These are phyloP conservation scores for Spea multiplicata DNA, from an alignment of 2,113 vertebrate genomes.

Conservation along the genomic window DNA sequence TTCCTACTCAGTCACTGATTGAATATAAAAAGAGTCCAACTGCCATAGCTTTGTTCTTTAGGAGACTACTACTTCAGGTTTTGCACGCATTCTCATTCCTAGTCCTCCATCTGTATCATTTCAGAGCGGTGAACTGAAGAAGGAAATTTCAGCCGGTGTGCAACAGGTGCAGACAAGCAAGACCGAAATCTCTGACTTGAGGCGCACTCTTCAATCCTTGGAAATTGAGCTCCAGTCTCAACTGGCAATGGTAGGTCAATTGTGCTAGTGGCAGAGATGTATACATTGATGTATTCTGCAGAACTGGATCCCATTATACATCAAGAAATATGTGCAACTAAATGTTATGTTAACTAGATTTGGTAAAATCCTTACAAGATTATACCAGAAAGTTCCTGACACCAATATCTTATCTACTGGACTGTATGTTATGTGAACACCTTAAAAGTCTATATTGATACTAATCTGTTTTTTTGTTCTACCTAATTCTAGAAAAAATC, in stretches of 20 bases:
- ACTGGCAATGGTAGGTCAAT: slow-evolving; percentile 55
- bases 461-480: background rate
- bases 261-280: too few species aligned
- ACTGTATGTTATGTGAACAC: too few species aligned
- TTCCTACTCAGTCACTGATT: too few species aligned
- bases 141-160: slow-evolving; percentile 50
- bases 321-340: too few species aligned
- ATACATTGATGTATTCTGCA: too few species aligned
- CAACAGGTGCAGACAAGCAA: slow-evolving; percentile 53
- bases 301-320: too few species aligned
- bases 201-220: slow-evolving; percentile 55
- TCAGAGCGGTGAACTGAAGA: slow-evolving; percentile 60
- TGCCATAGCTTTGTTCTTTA: background rate
- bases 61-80: background rate
- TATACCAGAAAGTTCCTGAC: too few species aligned
- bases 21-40: too few species aligned
- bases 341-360: too few species aligned
- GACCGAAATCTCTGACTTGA: slow-evolving; percentile 60
- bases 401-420: too few species aligned
- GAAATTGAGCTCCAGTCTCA: slow-evolving; percentile 55
- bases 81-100: background rate
- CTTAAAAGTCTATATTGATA: too few species aligned
- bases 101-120: slow-evolving; percentile 9
- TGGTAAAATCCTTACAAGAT: too few species aligned
- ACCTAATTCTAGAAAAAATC: slow-evolving; percentile 56